These are phyloP conservation scores for Cheilosia vulpina DNA, from an alignment of 2,888 invertebrate genomes.

Conservation along the genomic window DNA sequence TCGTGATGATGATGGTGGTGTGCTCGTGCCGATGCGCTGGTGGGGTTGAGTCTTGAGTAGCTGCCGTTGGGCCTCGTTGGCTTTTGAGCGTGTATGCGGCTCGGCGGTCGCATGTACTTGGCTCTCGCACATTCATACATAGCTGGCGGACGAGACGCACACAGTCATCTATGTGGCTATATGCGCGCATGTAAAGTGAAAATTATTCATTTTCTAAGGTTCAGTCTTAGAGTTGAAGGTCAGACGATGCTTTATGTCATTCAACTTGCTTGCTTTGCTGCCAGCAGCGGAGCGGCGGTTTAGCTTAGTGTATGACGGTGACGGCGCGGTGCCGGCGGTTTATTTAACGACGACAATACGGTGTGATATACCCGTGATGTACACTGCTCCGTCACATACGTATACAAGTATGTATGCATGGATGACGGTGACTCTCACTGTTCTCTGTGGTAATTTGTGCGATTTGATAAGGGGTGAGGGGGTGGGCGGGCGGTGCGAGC, in stretches of 20 bases:
- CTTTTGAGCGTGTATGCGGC: constrained; percentile 55
- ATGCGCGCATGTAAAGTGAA: constrained; percentile 78
- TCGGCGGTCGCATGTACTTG: constrained; percentile 25
- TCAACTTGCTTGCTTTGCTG: constrained; percentile 80
- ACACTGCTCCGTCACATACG: neutral
- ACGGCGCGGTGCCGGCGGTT: constrained; percentile 26
- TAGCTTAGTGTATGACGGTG: constrained; percentile 6
- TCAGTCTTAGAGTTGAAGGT: constrained; percentile 83
- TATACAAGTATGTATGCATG: constrained; percentile 14
- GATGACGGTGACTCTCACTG: constrained; percentile 13
- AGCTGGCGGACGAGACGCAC: constrained; percentile 52
- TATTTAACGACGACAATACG: constrained; percentile 42
- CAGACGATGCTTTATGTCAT: constrained; percentile 84
- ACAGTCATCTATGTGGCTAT: constrained; percentile 27
- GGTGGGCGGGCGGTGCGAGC: too few species aligned
- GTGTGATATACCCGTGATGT: constrained; percentile 48
- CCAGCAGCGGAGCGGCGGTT: constrained; percentile 32
- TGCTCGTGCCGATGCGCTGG: constrained; percentile 4
- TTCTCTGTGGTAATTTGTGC: constrained; percentile 61
- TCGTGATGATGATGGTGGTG: constrained; percentile 15
- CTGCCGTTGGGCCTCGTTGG: constrained; percentile 56
- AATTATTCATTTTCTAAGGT: constrained; percentile 83
- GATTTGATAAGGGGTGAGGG: constrained; percentile 50
- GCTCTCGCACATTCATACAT: neutral
- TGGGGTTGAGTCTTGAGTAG: constrained; percentile 7